A percentile compares a stretch with the other conserved stretches of the same genome.
phyloP scores from a whole-genome alignment of 1,140 invertebrate genomes.

The Sinonovacula constricta region DNA sequence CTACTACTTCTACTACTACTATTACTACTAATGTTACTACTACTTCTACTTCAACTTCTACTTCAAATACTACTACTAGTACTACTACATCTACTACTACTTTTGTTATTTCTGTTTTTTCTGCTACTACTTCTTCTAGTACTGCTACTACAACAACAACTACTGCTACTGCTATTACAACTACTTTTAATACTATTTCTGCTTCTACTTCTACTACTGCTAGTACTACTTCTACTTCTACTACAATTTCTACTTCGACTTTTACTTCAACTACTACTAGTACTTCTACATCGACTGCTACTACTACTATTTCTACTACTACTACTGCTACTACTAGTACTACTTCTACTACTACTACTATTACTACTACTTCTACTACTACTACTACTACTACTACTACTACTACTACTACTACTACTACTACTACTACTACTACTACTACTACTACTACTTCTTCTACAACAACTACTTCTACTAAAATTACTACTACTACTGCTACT shows the following conservation, averaged over 20 bases:
- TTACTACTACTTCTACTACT: slow-evolving; percentile 32
- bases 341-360: slow-evolving; percentile 31
- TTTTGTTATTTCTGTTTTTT: background rate
- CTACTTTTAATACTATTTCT: no score
- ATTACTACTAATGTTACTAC: background rate
- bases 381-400: slow-evolving; percentile 32
- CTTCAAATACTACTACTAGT: no score
- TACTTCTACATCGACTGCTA: no score
- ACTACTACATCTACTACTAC: background rate
- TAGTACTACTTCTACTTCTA: background rate
- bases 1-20: background rate
- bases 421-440: slow-evolving; percentile 32
- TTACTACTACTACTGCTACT: background rate
- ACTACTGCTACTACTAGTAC: slow-evolving; percentile 13
- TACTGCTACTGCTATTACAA: no score
- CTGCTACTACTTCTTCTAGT: background rate
- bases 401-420: slow-evolving; percentile 31
- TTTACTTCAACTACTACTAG: no score
- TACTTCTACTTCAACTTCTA: slow-evolving; percentile 1
- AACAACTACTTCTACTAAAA: no score
- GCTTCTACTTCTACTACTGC: background rate
- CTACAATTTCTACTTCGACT: no score
- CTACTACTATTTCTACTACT: no score
- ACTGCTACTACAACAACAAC: background rate
- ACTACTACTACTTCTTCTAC: slow-evolving; percentile 14